Conservation (phyloP, 2,113 vertebrate genomes). For the Climacteris rufus region DNA sequence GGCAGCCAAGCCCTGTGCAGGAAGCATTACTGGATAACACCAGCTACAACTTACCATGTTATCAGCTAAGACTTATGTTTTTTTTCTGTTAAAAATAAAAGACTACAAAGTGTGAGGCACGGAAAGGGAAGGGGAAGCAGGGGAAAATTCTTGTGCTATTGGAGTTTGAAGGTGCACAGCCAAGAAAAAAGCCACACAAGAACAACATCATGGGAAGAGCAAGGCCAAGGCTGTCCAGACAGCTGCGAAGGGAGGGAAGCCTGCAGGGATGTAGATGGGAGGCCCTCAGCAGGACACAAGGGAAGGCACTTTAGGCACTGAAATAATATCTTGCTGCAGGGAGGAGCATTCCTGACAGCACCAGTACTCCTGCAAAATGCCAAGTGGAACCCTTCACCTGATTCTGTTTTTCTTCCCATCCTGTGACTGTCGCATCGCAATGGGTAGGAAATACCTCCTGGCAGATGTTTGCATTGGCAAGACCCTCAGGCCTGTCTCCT, state of each 20-base stretch:
- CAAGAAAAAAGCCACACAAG: background rate
- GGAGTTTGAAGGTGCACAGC: background rate
- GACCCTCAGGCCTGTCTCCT: background rate
- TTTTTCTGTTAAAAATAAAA: background rate
- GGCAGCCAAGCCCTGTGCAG: background rate
- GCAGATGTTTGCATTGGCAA: background rate
- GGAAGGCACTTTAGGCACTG: background rate
- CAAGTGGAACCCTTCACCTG: background rate
- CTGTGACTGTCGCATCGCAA: background rate
- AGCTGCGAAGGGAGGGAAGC: background rate
- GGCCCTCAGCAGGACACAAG: background rate
- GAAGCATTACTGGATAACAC: background rate
- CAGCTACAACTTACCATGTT: background rate
- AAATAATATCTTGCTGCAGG: background rate
- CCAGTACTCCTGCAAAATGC: background rate
- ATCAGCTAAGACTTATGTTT: background rate
- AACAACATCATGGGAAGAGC: background rate
- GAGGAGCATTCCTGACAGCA: background rate
- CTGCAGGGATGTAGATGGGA: background rate
- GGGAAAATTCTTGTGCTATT: fast-evolving
- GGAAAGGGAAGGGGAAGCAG: background rate
- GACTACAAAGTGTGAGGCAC: background rate
- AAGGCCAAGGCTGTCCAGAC: background rate
- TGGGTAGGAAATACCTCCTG: background rate
- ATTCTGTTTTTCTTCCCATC: background rate